Base-by-base conservation (phyloP, 2,888 invertebrate species). In the Synanthedon tipuliformis region DNA sequence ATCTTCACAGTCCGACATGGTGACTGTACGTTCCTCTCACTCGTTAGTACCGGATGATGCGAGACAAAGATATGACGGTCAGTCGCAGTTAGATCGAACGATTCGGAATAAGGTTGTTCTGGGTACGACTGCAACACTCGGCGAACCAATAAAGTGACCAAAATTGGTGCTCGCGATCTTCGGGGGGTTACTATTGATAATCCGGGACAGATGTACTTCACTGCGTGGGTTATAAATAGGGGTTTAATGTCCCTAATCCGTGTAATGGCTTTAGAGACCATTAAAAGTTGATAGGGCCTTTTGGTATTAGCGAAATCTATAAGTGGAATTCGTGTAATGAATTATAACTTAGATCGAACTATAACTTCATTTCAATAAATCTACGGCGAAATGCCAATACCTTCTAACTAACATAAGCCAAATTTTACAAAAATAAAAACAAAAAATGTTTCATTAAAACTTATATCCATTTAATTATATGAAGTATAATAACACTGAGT, bases 111-210 rank as follows among this genome's bases (percentile, higher is more conserved):
- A 45, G 15, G 45, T 7, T 45, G 45, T 13, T 45, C 34, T n/a
- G 45, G 13, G 13, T 8, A 45, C 45, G 13, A 7, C 3, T 45
- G 45, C 12, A 13, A 45, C n/a, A 45, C 13, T 12, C n/a, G 45
- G 45, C 45, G 12, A 45, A 45, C 12, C 45, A 45, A 66, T 64
- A 65, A 66, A 66, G 58, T 64, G 66, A 61, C 61, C 66, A 59
- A 63, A 64, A 68, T 66, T 59, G 63, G 56, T 54, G 16, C 52
- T 50, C 50, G 55, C 55, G 59, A 61, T 45, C 45, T 45, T 45
- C 45, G 11, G 15, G 7, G 45, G n/a, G 18, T 49, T 49, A 18
- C 50, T 41, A 53, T 41, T 53, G 50, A 53, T 53, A 53, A 53
- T 53, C 53, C 41, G 50, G 53, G 53, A 53, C 53, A 50, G 53